Conservation (phyloP, 2,113 vertebrate genomes). For the Montifringilla adamsi region DNA sequence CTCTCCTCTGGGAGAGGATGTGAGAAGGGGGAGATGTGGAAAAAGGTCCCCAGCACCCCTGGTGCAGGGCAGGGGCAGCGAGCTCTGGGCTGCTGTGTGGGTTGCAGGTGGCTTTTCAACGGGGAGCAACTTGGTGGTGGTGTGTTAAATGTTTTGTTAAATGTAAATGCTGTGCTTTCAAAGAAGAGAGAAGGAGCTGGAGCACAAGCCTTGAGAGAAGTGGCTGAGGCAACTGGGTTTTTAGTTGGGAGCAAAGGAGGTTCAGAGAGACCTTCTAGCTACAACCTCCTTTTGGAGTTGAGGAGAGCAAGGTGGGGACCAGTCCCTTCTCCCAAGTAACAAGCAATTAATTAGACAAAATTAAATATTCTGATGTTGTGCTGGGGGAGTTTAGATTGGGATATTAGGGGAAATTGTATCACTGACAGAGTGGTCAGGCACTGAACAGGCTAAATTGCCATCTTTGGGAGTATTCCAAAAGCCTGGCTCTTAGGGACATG, state of each 20-base stretch:
- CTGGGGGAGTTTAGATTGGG: background rate
- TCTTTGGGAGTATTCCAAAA: background rate
- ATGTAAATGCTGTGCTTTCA: too few relatives aligned
- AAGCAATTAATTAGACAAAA: background rate
- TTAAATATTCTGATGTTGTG: background rate
- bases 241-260: background rate
- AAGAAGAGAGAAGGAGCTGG: background rate
- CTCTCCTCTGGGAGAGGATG: fast-evolving
- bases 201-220: background rate
- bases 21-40: background rate
- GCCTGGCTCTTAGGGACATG: background rate
- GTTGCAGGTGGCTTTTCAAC: fast-evolving
- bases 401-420: background rate
- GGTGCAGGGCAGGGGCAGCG: background rate
- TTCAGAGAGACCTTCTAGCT: too few relatives aligned
- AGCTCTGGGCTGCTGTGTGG: fast-evolving
- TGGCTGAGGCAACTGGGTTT: background rate
- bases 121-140: fast-evolving
- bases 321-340: background rate
- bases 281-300: background rate
- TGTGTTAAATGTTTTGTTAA: background rate
- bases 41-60: fast-evolving
- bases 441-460: background rate
- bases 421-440: background rate
- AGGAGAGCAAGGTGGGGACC: background rate